Evolutionary conservation across 64 coral and sea anemone genomes (phyloP), one percentile per base, ranked within the genome.

Genomic region (Montipora cactus): DNA sequence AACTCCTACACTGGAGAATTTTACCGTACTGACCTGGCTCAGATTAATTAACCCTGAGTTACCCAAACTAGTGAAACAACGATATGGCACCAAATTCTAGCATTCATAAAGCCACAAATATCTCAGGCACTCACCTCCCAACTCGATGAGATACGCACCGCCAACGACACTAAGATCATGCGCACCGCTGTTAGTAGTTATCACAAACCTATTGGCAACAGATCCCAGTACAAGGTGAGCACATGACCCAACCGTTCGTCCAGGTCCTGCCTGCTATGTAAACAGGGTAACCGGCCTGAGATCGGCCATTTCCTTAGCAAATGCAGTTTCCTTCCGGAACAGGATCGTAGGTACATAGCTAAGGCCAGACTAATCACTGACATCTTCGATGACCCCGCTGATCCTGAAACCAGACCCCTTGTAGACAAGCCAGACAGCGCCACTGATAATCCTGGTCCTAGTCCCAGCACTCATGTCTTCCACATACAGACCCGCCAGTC

Each of bases 301-400:
- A 37, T 37, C 37, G 37, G 37, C 37, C 37, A 37, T 37, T 37
- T 37, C 37, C 37, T 37, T 37, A 2, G 83, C 8, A 44, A 77
- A 48, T 93, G 75, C 47, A 79, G 18, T 44, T 90, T 90, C 20
- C 93, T 77, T 6, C 87, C 79, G 84, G 87, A 94, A 18, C 75
- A 47, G 1, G 92, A 94, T 15, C 84, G 46, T 11, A 80, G 81
- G 5, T 81, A 22, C 58, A 89, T 94, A 4, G 75, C 77, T 44
- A 94, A 81, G 28, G 92, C 92, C 15, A 89, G 76, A 15, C 92
- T 82, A 81, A 94, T 94, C 0, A 83, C 76, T 18, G 53, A 53
- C 55, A 73, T 81, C 77, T 37, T 78, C 81, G 55, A 80, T 57
- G 53, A 57, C 11, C 53, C 53, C 5, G 6, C 53, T 57, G 53